Evolutionary conservation across 2,113 vertebrate genomes (phyloP).

Genomic region (Thunnus thynnus): DNA sequence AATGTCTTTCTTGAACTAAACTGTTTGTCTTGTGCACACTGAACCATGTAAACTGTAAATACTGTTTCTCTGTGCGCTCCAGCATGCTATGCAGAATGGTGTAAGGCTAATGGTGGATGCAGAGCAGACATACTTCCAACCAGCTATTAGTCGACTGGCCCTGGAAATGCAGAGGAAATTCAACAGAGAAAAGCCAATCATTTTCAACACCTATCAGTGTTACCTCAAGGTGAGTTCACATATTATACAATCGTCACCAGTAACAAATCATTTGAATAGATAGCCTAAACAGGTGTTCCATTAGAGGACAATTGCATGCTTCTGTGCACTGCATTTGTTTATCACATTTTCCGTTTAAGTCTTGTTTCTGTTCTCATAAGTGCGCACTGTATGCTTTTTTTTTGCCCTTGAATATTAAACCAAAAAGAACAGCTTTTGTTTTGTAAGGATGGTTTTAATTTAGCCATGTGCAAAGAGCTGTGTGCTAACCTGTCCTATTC

Average conservation of each 20-base stretch:
- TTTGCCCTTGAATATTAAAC: too few species aligned
- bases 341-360: too few species aligned
- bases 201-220: constrained; percentile 97
- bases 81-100: constrained; percentile 88
- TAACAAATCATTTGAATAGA: too few species aligned
- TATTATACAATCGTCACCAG: not conserved
- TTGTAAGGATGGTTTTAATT: not conserved
- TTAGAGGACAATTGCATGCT: too few species aligned
- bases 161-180: constrained; percentile 93
- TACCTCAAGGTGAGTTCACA: constrained; percentile 89
- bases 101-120: constrained; percentile 97
- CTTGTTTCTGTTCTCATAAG: too few species aligned
- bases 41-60: not conserved
- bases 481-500: not conserved
- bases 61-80: constrained; percentile 6
- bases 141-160: constrained; percentile 92
- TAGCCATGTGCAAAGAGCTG: too few species aligned
- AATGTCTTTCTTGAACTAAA: not conserved
- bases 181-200: constrained; percentile 87
- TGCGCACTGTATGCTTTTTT: too few species aligned
- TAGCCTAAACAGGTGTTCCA: too few species aligned
- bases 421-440: too few species aligned
- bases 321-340: too few species aligned
- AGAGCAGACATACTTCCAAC: constrained; percentile 97
- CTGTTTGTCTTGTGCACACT: too few species aligned